A percentile compares a stretch with the other conserved stretches of the same genome.
phyloP scores from a whole-genome alignment of 2,113 vertebrate genomes.

The Oriolus oriolus region DNA sequence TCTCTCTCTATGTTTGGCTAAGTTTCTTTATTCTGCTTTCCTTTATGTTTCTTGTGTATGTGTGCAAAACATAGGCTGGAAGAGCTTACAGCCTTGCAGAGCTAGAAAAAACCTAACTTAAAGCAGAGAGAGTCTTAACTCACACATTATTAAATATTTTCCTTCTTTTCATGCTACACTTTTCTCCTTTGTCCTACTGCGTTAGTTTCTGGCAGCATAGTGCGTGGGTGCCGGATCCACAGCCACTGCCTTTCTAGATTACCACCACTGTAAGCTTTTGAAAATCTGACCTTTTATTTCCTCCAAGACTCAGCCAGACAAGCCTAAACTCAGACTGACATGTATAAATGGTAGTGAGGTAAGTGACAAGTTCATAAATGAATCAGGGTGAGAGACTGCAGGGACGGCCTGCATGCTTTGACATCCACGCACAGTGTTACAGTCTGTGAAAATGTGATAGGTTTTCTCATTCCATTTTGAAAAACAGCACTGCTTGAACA shows the following conservation, averaged over 20 bases:
- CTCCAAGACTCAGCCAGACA: neutral
- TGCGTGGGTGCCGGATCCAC: neutral
- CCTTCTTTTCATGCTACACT: neutral
- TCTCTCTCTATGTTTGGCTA: neutral
- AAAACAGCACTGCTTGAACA: neutral
- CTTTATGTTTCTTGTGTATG: neutral
- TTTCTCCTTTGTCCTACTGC: neutral
- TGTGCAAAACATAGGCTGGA: neutral
- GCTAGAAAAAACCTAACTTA: neutral
- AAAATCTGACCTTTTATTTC: neutral
- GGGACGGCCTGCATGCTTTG: neutral
- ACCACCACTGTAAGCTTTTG: neutral
- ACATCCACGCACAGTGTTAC: neutral
- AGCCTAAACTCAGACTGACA: neutral
- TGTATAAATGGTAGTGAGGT: neutral
- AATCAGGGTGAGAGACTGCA: neutral
- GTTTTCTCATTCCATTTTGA: neutral
- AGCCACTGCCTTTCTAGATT: neutral
- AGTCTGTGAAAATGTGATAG: neutral
- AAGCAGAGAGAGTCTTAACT: neutral
- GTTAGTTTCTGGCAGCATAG: neutral
- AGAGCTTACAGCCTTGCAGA: neutral
- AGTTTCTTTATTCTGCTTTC: neutral
- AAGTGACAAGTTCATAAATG: constrained; percentile 3
- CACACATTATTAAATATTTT: neutral